Evolutionary conservation across 2,797 vertebrate species (phyloP), one percentile per base, ranked within the genome.

Genomic region (Pseudopleuronectes americanus): DNA sequence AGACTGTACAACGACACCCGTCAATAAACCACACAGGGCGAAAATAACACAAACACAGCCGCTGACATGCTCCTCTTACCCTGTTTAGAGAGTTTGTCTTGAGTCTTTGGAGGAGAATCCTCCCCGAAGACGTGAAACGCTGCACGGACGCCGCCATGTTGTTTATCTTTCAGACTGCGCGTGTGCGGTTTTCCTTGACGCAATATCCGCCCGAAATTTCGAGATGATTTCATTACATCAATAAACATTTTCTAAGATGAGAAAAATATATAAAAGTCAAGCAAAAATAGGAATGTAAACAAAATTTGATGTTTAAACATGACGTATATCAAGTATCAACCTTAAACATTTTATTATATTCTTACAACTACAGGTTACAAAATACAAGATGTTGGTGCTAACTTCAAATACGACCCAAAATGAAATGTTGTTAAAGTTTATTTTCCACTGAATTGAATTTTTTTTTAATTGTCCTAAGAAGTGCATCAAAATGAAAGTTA

Each of bases 121-220:
- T 87, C 58, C 92, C 92, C 0, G 77, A 87, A 43, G 76, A 78
- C 1, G 85, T 28, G 19, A 94, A 53, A 3, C 80, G 87, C 38
- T 86, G 90, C 28, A 92, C 2, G 76, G 87, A 88, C 81, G 86
- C 79, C 76, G 94, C 94, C 95, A 95, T 95, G 23, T 66, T 94
- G 89, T 85, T 90, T 91, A 57, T 70, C 0, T 55, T 12, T 31
- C 36, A 64, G 28, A 2, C 4, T 62, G 64, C 64, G 77, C 66
- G 57, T 0, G 73, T 8, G 77, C 33, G 0, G 26, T 4, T 6
- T 14, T 22, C 6, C 1, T 0, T 57, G 38, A 79, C 68, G 68
- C 2, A 64, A 23, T 6, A 61, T 76, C 78, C 79, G 21, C 48
- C 57, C 17, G 17, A 4, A n/a, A 59, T n/a, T 4, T 2, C 0